A percentile compares a stretch with the other conserved stretches of the same genome.
Evolutionary conservation across 1,140 invertebrate genomes (phyloP).

Genomic region (Sitophilus oryzae): DNA sequence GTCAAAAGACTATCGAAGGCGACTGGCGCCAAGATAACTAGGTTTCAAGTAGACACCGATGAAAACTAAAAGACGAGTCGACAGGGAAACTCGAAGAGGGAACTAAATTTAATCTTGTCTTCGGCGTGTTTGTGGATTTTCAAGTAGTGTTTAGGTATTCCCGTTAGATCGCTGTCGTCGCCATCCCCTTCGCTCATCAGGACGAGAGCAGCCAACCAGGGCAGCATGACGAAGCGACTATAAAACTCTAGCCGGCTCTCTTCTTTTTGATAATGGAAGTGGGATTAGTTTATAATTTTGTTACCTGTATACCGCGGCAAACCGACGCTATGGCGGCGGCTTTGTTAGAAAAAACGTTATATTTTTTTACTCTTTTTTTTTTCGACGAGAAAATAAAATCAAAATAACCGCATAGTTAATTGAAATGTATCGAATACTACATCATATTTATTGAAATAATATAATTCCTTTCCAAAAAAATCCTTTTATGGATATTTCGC

Average conservation of each 20-base stretch:
- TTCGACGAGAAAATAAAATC: too few species aligned
- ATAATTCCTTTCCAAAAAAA: too few species aligned
- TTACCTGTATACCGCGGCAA: slow-evolving; percentile 19
- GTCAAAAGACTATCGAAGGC: neutral
- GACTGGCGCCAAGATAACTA: slow-evolving; percentile 42
- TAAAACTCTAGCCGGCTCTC: too few species aligned
- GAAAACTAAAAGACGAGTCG: slow-evolving; percentile 43
- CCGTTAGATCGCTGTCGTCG: slow-evolving; percentile 30
- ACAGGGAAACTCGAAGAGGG: slow-evolving; percentile 41
- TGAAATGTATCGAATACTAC: too few species aligned
- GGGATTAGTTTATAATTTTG: slow-evolving; percentile 37
- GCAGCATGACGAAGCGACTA: slow-evolving; percentile 37
- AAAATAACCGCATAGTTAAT: too few species aligned
- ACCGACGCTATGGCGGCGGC: neutral
- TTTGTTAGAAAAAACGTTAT: too few species aligned
- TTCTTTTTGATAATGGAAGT: slow-evolving; percentile 38
- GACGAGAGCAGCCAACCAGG: slow-evolving; percentile 22
- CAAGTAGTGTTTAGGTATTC: slow-evolving; percentile 45
- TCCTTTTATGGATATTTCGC: too few species aligned
- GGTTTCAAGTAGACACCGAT: slow-evolving; percentile 40
- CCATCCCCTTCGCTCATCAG: slow-evolving; percentile 33
- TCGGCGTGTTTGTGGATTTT: slow-evolving; percentile 41
- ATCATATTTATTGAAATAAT: too few species aligned
- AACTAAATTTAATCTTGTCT: slow-evolving; percentile 41
- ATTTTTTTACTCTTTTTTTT: too few species aligned